These are phyloP conservation scores for Labrus mixtus DNA, from an alignment of 2,113 vertebrate genomes.

Conservation along the genomic window DNA sequence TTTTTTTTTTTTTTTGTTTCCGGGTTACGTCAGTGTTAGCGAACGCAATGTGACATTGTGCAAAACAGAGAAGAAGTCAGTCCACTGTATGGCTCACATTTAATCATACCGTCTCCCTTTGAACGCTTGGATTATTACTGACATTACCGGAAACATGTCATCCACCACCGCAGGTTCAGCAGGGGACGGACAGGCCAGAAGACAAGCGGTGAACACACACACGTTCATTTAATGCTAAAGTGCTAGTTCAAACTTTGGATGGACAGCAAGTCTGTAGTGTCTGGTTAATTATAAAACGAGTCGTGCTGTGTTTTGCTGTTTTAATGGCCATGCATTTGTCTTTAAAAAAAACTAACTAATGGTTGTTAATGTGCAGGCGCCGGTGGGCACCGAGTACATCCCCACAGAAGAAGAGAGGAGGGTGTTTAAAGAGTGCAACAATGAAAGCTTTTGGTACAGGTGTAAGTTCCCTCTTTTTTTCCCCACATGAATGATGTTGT, in stretches of 20 bases:
- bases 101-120: slow-evolving; percentile 26
- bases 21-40: slow-evolving; percentile 51
- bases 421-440: slow-evolving; percentile 88
- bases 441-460: slow-evolving; percentile 92
- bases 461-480: slow-evolving; percentile 89
- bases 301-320: no score
- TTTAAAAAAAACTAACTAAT: background rate
- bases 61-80: slow-evolving; percentile 2
- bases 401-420: slow-evolving; percentile 90
- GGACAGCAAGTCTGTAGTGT: background rate
- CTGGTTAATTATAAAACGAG: background rate
- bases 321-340: background rate
- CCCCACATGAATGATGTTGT: background rate
- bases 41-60: slow-evolving; percentile 73
- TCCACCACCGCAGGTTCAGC: slow-evolving; percentile 41
- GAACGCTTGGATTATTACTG: background rate
- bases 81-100: background rate
- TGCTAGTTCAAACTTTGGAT: slow-evolving; percentile 22
- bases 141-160: slow-evolving; percentile 57
- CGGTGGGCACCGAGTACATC: slow-evolving; percentile 80
- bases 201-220: slow-evolving; percentile 53
- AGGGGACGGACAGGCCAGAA: slow-evolving; percentile 42
- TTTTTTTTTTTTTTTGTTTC: slow-evolving; percentile 41
- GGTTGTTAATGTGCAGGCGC: slow-evolving; percentile 64
- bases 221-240: slow-evolving; percentile 25